Percentiles rank a stretch among this genome's conserved stretches.
Evolutionary conservation across 2,797 vertebrate species (phyloP).

Genomic region (Lophura swinhoii): DNA sequence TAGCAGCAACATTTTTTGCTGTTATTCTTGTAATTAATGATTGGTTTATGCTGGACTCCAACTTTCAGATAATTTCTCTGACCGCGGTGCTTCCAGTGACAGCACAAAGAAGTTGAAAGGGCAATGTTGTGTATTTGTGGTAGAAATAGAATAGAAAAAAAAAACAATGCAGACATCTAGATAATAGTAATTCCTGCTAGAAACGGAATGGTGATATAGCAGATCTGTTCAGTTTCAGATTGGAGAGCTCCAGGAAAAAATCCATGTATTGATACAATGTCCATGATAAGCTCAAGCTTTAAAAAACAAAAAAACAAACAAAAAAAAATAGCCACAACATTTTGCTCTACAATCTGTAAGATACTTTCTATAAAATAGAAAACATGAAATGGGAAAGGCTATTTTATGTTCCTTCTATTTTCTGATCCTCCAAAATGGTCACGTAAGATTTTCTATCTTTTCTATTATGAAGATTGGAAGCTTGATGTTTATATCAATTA

Average conservation of each 20-base stretch:
- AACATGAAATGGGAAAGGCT: background rate
- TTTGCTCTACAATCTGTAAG: background rate
- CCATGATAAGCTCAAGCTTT: background rate
- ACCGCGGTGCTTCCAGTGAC: background rate
- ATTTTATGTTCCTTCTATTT: background rate
- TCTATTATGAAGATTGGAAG: background rate
- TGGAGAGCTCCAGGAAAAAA: background rate
- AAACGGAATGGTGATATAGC: background rate
- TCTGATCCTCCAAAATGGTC: background rate
- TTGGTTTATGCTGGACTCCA: background rate
- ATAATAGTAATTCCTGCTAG: background rate
- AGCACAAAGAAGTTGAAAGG: background rate
- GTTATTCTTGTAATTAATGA: conserved; percentile 25
- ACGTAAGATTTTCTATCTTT: background rate
- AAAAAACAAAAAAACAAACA: background rate
- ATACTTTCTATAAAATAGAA: background rate
- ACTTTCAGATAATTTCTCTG: background rate
- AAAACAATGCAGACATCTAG: background rate
- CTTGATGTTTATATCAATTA: background rate
- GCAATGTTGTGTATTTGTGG: background rate
- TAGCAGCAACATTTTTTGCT: background rate
- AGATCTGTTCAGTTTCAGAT: background rate
- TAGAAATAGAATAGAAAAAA: background rate
- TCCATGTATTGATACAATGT: background rate
- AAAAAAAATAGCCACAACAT: background rate